These are phyloP conservation scores for Sminthurinus signatus DNA, from an alignment of 1,140 invertebrate species.

Conservation along the genomic window DNA sequence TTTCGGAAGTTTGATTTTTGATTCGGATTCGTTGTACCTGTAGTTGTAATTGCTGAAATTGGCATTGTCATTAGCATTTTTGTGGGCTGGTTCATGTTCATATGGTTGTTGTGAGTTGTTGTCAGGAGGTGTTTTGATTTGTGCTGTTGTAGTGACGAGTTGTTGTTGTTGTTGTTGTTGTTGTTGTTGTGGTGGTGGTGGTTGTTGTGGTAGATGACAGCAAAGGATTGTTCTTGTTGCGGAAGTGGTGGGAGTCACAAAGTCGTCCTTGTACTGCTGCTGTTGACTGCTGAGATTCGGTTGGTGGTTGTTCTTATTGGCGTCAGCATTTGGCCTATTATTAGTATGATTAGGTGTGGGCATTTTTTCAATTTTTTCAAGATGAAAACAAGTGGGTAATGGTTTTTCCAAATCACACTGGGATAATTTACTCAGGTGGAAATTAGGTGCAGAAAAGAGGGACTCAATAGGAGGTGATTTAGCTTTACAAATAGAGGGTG, in stretches of 20 bases:
- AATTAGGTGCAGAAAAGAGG: slow-evolving; percentile 1
- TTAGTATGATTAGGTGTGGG: too few species aligned
- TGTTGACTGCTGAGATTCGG: too few species aligned
- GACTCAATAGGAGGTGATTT: not conserved
- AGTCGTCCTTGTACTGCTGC: slow-evolving; percentile 12
- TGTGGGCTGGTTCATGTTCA: not conserved
- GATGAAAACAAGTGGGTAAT: slow-evolving; percentile 12
- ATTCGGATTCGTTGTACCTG: too few species aligned
- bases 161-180: too few species aligned
- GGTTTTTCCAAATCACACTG: slow-evolving; percentile 14
- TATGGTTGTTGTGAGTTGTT: not conserved
- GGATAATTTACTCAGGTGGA: not conserved
- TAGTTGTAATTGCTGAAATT: too few species aligned
- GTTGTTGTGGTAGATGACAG: not conserved
- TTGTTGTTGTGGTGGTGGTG: too few species aligned
- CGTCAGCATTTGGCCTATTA: too few species aligned
- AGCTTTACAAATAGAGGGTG: not conserved
- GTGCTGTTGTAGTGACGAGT: not conserved
- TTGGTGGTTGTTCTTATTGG: too few species aligned
- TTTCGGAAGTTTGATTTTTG: too few species aligned
- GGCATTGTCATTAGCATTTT: too few species aligned
- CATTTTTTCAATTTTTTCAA: slow-evolving; percentile 7
- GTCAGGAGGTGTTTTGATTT: not conserved
- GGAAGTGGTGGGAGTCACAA: slow-evolving; percentile 11
- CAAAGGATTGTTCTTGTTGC: not conserved